Evolutionary conservation across 2,797 vertebrate genomes (phyloP).

Genomic region (Danio jaintianensis): DNA sequence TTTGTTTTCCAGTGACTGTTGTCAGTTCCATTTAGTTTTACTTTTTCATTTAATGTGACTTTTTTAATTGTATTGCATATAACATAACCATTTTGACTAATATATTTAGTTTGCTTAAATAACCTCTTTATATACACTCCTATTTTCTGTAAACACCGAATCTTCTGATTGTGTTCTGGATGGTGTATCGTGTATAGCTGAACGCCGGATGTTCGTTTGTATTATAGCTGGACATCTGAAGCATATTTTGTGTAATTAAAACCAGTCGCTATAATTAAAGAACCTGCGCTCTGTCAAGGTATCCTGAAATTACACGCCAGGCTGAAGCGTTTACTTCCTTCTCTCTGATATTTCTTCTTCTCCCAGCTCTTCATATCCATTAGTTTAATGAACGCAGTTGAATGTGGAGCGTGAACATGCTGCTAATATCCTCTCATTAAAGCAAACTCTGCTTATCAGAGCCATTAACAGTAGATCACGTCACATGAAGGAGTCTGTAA

Average conservation of each 20-base stretch:
- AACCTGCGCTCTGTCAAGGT: slow-evolving; percentile 69
- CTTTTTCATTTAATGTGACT: too few species aligned
- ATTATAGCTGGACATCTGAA: slow-evolving; percentile 68
- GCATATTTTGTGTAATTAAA: slow-evolving; percentile 78
- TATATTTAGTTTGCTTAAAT: too few species aligned
- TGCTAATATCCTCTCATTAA: slow-evolving; percentile 80
- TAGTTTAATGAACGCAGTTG: slow-evolving; percentile 82
- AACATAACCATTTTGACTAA: too few species aligned
- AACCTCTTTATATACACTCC: too few species aligned
- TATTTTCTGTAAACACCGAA: too few species aligned
- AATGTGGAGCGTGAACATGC: slow-evolving; percentile 66
- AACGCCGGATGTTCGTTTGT: too few species aligned
- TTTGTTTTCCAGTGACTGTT: too few species aligned
- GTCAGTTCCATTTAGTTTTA: too few species aligned
- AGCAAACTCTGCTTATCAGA: slow-evolving; percentile 82
- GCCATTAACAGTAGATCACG: slow-evolving; percentile 76
- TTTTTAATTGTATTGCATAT: too few species aligned
- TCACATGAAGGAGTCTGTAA: not conserved
- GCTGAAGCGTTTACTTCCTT: slow-evolving; percentile 70
- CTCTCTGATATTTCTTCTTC: slow-evolving; percentile 53
- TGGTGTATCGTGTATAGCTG: too few species aligned
- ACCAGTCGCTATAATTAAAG: slow-evolving; percentile 73
- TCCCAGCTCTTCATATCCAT: slow-evolving; percentile 77
- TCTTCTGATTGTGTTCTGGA: too few species aligned
- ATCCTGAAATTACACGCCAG: slow-evolving; percentile 70